Base-by-base conservation (phyloP, 2,113 vertebrate species). In the Uropsilus gracilis region DNA sequence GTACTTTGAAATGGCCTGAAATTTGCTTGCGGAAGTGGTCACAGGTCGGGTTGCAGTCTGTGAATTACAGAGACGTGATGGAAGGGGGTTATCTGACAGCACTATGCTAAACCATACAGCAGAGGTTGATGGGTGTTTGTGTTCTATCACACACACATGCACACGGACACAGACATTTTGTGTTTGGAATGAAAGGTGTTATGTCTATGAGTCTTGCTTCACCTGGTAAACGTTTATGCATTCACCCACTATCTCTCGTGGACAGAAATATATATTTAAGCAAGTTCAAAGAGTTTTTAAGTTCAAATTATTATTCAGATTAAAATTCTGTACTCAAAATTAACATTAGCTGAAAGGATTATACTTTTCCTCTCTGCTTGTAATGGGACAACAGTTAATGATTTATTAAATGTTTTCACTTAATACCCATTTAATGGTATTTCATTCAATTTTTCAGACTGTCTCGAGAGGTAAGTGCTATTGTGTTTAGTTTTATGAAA, bases 281-380 rank as follows among this genome's bases (percentile, higher is more conserved):
- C 32, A 89, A 83, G 3, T 6, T 91, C 18, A 3, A 80, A 46
- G 90, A 93, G 42, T 61, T 18, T 63, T 81, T 32, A 73, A 44
- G 24, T 28, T 85, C 76, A 76, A 91, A 95, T 34, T 76, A 6
- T 66, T 90, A 28, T 17, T 18, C 82, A 46, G 5, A 17, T 82
- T 73, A 37, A 61, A 89, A 94, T 84, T 66, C 75, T n/a, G 66
- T 76, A 90, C 94, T 17, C 63, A 84, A 90, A 96, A 57, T 37
- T 93, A 71, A 20, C 5, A 5, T 86, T 66, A 95, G 18, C 2
- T 89, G 14, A 83, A 94, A 0, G 42, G 17, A 50, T 16, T 89
- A 6, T 63, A 28, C 53, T 2, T 91, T 93, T 81, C 4, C 14
- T 82, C 14, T 82, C 57, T 84, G 59, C 73, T 92, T 84, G 78